Conservation (phyloP, 2,888 invertebrate species). For the Temnothorax ravouxi region DNA sequence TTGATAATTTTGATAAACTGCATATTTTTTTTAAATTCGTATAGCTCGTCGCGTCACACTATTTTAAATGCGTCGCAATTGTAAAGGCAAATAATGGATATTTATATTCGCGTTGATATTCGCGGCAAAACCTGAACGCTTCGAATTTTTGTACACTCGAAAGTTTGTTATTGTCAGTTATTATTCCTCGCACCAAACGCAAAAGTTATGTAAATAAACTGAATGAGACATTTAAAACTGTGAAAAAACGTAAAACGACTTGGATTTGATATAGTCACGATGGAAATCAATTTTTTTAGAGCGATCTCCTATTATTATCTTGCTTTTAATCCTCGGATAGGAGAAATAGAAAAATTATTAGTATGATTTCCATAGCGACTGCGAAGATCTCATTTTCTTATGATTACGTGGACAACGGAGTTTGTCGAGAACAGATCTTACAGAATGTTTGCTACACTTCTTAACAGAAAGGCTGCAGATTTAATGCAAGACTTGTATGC, state of each 20-base stretch:
- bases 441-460: background rate
- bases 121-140: slow-evolving; percentile 57
- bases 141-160: slow-evolving; percentile 77
- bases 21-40: slow-evolving; percentile 41
- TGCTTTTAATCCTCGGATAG: background rate
- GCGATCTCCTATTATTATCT: slow-evolving; percentile 21
- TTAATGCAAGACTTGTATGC: background rate
- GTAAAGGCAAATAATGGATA: slow-evolving; percentile 19
- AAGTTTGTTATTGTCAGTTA: slow-evolving; percentile 72
- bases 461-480: background rate
- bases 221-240: slow-evolving; percentile 72
- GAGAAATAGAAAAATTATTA: slow-evolving; percentile 16
- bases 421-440: background rate
- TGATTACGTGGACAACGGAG: background rate
- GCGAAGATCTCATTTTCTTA: slow-evolving; percentile 45
- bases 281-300: slow-evolving; percentile 56
- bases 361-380: slow-evolving; percentile 60
- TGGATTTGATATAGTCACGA: slow-evolving; percentile 53
- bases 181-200: slow-evolving; percentile 77
- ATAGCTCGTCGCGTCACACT: slow-evolving; percentile 33
- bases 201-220: slow-evolving; percentile 83
- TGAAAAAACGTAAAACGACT: slow-evolving; percentile 33
- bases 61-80: slow-evolving; percentile 39
- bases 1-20: slow-evolving; percentile 28
- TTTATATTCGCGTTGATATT: slow-evolving; percentile 33